Evolutionary conservation across 2,113 vertebrate species (phyloP), one percentile per base, ranked within the genome.

Genomic region (Corydoras sp.): DNA sequence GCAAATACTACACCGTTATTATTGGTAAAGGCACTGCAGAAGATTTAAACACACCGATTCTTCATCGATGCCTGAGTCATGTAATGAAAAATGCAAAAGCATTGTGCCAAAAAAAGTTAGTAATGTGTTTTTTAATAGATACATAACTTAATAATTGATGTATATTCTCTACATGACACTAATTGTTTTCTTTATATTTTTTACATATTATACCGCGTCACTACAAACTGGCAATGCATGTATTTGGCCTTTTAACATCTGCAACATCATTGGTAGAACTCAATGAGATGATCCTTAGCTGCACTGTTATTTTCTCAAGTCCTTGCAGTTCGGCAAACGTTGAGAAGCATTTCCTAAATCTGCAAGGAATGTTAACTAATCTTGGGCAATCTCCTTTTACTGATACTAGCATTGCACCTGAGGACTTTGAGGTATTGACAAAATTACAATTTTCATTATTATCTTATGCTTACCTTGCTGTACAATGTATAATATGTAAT

Each of bases 201-300:
- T 54, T 18, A 48, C 43, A 59, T 43, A 51, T 35, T 74, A 32
- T 31, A 63, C 29, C 8, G 13, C 55, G 53, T 9, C 53, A 66
- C 35, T 54, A 62, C 65, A 74, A 68, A 29, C 65, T 74, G 64
- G 72, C 72, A 64, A 74, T 74, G 63, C 62, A 73, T 30, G 3
- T 50, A 15, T 74, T 62, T 55, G 58, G 65, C 15, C 65, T 68
- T 13, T 53, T 74, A 65, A 74, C 72, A 12, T 61, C 64, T 10
- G 72, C 72, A 6, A 54, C 3, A 14, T 35, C 72, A 13, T 3
- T 68, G 24, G 56, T 9, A 29, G 51, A 75, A 5, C 55, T 59
- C 14, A 61, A 65, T 65, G 55, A 71, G 43, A 59, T 75, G 68
- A 43, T 75, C 29, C 11, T 60, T 29, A 65, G 74, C 68, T 71